A percentile compares a stretch with the other conserved stretches of the same genome.
These are phyloP conservation scores for Sphaeramia orbicularis DNA, from an alignment of 2,797 vertebrate species.

Conservation along the genomic window DNA sequence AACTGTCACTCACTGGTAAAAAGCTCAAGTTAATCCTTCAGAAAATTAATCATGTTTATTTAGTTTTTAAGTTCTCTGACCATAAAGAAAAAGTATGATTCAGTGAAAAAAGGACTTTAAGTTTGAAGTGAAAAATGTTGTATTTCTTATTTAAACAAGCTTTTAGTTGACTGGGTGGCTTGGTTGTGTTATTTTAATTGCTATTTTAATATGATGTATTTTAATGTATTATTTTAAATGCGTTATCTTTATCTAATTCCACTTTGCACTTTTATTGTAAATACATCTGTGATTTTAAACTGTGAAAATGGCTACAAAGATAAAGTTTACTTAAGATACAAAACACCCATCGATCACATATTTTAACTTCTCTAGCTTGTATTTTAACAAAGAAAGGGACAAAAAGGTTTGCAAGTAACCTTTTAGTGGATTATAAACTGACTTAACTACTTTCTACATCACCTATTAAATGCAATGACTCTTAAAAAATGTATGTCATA, in stretches of 20 bases:
- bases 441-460: background rate
- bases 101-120: background rate
- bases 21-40: conserved; percentile 19
- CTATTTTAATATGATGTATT: too few relatives aligned
- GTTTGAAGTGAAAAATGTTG: background rate
- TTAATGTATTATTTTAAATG: too few relatives aligned
- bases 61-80: background rate
- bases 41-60: conserved; percentile 33
- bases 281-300: too few relatives aligned
- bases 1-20: background rate
- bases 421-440: conserved; percentile 12
- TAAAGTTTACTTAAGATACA: background rate
- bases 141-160: background rate
- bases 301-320: too few relatives aligned
- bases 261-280: too few relatives aligned
- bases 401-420: conserved; percentile 1
- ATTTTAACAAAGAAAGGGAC: conserved; percentile 25
- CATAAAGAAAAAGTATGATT: background rate
- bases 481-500: conserved; percentile 73
- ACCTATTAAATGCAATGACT: conserved; percentile 18
- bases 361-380: conserved; percentile 1
- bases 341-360: background rate
- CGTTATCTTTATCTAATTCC: too few relatives aligned
- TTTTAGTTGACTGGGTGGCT: too few relatives aligned
- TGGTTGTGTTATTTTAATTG: too few relatives aligned